Percentiles rank a stretch among this genome's conserved stretches.
phyloP scores from a whole-genome alignment of 2,113 vertebrate genomes.

The Halcyon senegalensis region DNA sequence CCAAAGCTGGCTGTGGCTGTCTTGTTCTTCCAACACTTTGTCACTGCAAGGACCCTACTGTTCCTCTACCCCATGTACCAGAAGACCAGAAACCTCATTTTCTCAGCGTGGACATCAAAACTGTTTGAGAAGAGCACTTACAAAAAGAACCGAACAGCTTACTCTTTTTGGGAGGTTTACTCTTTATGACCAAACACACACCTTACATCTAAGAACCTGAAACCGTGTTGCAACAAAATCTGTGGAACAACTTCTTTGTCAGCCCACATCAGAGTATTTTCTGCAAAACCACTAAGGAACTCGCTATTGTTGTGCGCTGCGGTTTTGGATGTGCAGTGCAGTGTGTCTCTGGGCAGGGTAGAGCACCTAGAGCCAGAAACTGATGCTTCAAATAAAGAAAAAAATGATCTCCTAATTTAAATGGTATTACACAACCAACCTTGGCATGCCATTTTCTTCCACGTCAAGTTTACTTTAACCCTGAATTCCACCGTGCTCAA shows the following conservation, averaged over 20 bases:
- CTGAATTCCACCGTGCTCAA: conserved; percentile 37
- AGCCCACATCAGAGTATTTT: not conserved
- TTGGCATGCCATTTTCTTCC: conserved; percentile 8
- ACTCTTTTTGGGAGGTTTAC: not conserved
- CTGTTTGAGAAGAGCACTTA: not conserved
- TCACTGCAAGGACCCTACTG: not conserved
- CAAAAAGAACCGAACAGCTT: not conserved
- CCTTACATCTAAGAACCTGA: not conserved
- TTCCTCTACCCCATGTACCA: not conserved
- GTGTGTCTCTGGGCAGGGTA: not conserved
- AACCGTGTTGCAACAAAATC: not conserved
- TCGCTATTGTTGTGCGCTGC: not conserved
- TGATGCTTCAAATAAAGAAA: conserved; percentile 14
- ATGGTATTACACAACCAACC: conserved; percentile 23
- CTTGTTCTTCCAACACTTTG: not conserved
- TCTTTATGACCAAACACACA: not conserved
- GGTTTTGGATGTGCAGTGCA: not conserved
- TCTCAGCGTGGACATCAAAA: not conserved
- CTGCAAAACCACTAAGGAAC: not conserved
- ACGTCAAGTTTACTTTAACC: conserved; percentile 43
- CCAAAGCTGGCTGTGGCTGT: not conserved
- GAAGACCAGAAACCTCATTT: not conserved
- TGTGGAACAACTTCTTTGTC: not conserved
- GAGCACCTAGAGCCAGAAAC: conserved; percentile 17
- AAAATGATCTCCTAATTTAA: conserved; percentile 49